Base-by-base conservation (phyloP, 2,888 invertebrate genomes). In the Xiphydria camelus region DNA sequence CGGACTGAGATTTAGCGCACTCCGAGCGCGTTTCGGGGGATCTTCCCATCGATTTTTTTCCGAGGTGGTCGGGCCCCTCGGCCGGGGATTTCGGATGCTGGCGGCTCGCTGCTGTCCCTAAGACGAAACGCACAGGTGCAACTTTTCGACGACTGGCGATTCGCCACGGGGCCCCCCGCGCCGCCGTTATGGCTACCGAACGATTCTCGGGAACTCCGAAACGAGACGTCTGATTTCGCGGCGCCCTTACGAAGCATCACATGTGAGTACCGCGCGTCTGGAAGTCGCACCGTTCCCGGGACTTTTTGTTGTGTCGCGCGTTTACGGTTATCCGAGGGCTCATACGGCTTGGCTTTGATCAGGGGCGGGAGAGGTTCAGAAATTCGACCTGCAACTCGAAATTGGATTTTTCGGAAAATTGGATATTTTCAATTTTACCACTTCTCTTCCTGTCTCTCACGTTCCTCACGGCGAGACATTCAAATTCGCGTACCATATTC, bases 151-250 rank as follows among this genome's bases (percentile, higher is more conserved):
- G n/a, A n/a, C n/a, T n/a, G n/a, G n/a, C n/a, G n/a, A n/a, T n/a
- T n/a, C n/a, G n/a, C n/a, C n/a, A n/a, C n/a, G 40, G 40, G 32
- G 29, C 31, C 40, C 44, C 41, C 39, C 58, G 55, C 59, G 55
- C 55, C 49, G 62, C 61, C 61, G 62, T 66, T 61, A 69, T 69
- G 66, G 64, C 64, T 63, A 64, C 63, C 61, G 51, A 40, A 54
- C 55, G 62, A 64, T 62, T 55, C 40, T 54, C 59, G 48, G 44
- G 52, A 59, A 55, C 51, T 49, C 46, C 52, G 57, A 62, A 62
- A 59, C 52, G 59, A 60, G 61, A 59, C 54, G 47, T 58, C 45
- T 51, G 51, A 59, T n/a, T 52, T 51, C 54, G 58, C 55, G 62
- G 59, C 55, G 47, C 50, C 51, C 45, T 47, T 55, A 48, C 61